Evolutionary conservation across 1,140 invertebrate genomes (phyloP).

Genomic region (Heliconius himera): DNA sequence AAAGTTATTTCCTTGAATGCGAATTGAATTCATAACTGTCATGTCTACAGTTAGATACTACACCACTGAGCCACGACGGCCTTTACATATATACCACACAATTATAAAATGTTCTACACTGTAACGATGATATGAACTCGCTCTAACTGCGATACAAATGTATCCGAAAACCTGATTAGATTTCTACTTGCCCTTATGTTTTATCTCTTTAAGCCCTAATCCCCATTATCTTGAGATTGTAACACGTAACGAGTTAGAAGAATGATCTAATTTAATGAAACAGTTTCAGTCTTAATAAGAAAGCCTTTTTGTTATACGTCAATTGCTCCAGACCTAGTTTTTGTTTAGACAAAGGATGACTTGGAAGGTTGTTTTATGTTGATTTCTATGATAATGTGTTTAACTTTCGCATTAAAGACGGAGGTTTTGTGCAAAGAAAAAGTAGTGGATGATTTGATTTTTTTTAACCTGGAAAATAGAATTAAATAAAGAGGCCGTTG

Average conservation of each 20-base stretch:
- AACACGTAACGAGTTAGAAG: conserved; percentile 6
- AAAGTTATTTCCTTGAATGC: too few species aligned
- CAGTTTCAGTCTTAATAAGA: conserved; percentile 6
- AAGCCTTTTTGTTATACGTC: conserved; percentile 14
- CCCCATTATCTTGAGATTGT: conserved; percentile 4
- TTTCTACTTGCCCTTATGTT: neutral
- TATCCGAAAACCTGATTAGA: neutral
- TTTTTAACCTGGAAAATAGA: neutral
- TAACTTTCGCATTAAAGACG: neutral
- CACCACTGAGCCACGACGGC: too few species aligned
- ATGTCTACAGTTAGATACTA: too few species aligned
- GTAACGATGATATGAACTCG: neutral
- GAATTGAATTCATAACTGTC: too few species aligned
- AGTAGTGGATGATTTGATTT: neutral
- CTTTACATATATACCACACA: too few species aligned
- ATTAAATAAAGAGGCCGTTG: too few species aligned
- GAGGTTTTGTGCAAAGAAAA: neutral
- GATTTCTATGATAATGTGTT: conserved; percentile 6
- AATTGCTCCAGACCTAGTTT: conserved; percentile 12
- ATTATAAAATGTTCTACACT: too few species aligned
- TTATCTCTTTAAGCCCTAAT: conserved; percentile 4
- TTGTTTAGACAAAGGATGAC: conserved; percentile 4
- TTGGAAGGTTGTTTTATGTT: neutral
- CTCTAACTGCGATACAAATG: neutral
- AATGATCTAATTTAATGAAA: conserved; percentile 14